Conservation (phyloP, 2,797 vertebrate genomes). For the Anisognathus igniventris region DNA sequence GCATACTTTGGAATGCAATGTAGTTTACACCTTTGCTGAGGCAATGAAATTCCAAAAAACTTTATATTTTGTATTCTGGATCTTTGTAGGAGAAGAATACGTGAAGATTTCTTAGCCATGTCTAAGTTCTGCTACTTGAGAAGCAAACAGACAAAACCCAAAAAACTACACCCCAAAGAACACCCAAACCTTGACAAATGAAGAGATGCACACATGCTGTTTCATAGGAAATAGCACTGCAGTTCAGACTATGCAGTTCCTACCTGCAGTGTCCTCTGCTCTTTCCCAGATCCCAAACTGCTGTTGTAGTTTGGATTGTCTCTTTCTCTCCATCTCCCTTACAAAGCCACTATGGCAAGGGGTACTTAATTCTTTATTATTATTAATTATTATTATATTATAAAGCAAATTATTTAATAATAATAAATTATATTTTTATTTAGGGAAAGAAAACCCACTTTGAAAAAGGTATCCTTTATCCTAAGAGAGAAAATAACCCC, state of each 20-base stretch:
- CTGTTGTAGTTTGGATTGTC: neutral
- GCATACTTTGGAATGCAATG: neutral
- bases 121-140: neutral
- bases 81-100: neutral
- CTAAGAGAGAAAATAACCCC: neutral
- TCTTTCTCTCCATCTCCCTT: neutral
- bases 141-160: neutral
- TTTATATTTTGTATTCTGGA: neutral
- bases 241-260: neutral
- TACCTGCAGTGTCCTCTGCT: too few species aligned
- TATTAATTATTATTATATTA: too few species aligned
- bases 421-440: neutral
- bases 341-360: too few species aligned
- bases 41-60: neutral
- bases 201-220: neutral
- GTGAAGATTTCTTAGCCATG: neutral
- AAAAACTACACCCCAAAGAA: neutral
- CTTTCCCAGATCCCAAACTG: neutral
- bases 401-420: neutral
- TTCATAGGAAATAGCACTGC: neutral
- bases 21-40: neutral
- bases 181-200: accelerated
- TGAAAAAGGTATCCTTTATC: neutral
- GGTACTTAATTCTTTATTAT: neutral
- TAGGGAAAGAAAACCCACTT: neutral